Evolutionary conservation across 2,113 vertebrate genomes (phyloP), one percentile per base, ranked within the genome.

Genomic region (Cygnus atratus): DNA sequence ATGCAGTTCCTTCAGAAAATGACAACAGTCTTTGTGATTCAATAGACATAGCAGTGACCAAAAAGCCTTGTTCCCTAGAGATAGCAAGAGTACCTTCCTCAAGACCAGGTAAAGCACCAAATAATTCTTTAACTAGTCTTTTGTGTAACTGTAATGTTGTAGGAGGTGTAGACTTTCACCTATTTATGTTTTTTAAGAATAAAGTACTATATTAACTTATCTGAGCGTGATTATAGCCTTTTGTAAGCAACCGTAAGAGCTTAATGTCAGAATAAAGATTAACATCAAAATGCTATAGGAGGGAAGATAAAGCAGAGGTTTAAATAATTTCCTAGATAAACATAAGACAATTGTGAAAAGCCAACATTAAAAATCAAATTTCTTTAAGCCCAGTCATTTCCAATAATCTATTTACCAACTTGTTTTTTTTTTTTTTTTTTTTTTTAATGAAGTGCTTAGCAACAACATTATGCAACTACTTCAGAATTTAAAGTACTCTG

Each of bases 21-120:
- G 98, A 99, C 97, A 98, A 98, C 96, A 99, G 98, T 96, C 98
- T 99, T 2, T 99, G 99, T 94, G 99, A 99, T 97, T 99, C 98
- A 0, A 94, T 98, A 97, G 99, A 99, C 81, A 98, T 97, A 67
- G 98, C 99, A 46, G 99, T 99, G 93, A 99, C 99, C 35, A 99
- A 99, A 97, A 99, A 99, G 82, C 99, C 99, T 76, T 99, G 98
- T 96, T 99, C 99, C 11, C 97, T 99, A 73, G 99, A 99, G 94
- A 99, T 99, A 92, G 98, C 97, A 92, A 98, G 98, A 78, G 96
- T 98, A 96, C 97, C 97, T 78, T 98, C 98, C 91, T 98, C 98
- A 57, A 98, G 98, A 97, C 97, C 98, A 94, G 99, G 99, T 99
- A 98, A 98, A 97, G 78, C 24, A 55, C 52, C 29, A 55, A 78